A percentile compares a stretch with the other conserved stretches of the same genome.
Evolutionary conservation across 2,888 invertebrate species (phyloP).

Genomic region (Linyphia triangularis): DNA sequence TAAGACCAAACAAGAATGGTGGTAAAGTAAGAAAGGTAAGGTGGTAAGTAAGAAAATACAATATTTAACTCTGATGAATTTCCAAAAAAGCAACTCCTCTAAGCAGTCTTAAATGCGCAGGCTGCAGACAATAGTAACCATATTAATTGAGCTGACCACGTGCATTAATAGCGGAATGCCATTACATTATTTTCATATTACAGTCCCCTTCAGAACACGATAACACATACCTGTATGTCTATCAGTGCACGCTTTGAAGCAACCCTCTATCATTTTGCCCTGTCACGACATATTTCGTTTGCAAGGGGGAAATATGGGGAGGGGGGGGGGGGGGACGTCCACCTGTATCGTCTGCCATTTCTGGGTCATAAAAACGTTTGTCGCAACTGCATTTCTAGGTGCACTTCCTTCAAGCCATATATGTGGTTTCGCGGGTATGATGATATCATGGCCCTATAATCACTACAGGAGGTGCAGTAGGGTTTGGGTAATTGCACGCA

Average conservation of each 20-base stretch:
- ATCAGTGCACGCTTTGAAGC: not conserved
- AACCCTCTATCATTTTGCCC: not conserved
- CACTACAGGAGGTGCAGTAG: not conserved
- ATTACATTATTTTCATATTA: not conserved
- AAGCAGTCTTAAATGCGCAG: not conserved
- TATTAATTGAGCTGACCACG: not conserved
- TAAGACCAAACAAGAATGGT: not conserved
- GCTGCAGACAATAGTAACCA: not conserved
- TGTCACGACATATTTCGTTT: not conserved
- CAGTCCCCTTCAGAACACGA: not conserved
- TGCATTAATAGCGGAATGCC: not conserved
- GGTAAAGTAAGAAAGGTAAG: not conserved
- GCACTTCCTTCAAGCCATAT: not conserved
- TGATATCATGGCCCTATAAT: not conserved
- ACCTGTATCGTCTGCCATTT: conserved; percentile 3
- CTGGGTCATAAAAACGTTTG: not conserved
- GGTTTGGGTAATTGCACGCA: not conserved
- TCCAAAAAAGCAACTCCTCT: not conserved
- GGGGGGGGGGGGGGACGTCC: not conserved
- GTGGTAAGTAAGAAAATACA: not conserved
- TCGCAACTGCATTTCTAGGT: not conserved
- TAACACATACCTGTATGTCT: not conserved
- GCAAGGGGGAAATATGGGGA: not conserved
- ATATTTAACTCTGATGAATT: not conserved
- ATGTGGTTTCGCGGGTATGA: not conserved